A percentile compares a stretch with the other conserved stretches of the same genome.
Evolutionary conservation across 2,888 invertebrate species (phyloP).

Genomic region (Argyresthia goedartella): DNA sequence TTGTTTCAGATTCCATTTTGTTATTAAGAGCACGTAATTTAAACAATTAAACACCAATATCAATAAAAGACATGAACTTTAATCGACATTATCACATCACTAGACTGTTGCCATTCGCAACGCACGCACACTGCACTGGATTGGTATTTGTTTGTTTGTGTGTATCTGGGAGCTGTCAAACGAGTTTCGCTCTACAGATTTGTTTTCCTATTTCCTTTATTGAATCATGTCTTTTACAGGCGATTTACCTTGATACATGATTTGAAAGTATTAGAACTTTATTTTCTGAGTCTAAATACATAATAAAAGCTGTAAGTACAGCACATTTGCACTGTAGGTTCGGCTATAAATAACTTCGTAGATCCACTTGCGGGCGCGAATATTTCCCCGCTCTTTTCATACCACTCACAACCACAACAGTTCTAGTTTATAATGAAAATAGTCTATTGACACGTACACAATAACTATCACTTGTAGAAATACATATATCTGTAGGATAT

Average conservation of each 20-base stretch:
- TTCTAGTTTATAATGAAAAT: conserved; percentile 8
- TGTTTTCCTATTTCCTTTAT: conserved; percentile 7
- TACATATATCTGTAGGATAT: no score
- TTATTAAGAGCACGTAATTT: conserved; percentile 7
- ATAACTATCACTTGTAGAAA: background rate
- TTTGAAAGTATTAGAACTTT: conserved; percentile 10
- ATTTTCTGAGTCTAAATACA: conserved; percentile 21
- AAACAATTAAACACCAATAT: background rate
- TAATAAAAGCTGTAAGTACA: conserved; percentile 25
- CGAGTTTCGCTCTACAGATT: conserved; percentile 36
- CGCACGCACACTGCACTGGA: conserved; percentile 41
- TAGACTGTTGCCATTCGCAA: conserved; percentile 16
- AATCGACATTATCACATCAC: conserved; percentile 68
- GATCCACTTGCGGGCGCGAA: conserved; percentile 46
- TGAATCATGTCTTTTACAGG: background rate
- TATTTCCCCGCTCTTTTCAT: conserved; percentile 56
- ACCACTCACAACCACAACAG: conserved; percentile 32
- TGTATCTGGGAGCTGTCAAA: conserved; percentile 58
- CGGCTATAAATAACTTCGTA: conserved; percentile 56
- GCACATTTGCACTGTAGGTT: conserved; percentile 39
- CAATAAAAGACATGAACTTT: conserved; percentile 28
- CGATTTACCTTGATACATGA: background rate
- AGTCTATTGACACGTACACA: background rate
- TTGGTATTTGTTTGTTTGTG: conserved; percentile 24
- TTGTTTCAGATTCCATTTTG: conserved; percentile 24